Evolutionary conservation across 2,797 vertebrate genomes (phyloP).

Genomic region (Adelosebastes latens): DNA sequence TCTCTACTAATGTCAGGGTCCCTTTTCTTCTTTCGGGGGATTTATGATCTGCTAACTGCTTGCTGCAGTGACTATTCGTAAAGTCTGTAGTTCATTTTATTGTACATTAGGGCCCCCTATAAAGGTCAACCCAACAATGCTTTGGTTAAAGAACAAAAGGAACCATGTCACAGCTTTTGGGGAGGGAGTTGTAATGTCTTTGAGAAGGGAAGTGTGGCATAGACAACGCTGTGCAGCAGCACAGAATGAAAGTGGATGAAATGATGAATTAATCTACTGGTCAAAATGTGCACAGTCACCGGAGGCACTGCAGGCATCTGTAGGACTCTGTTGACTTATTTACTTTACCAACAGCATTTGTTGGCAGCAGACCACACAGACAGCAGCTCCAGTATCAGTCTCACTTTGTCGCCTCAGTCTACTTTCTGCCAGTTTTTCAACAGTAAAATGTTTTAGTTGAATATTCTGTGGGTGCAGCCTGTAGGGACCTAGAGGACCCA

Average conservation of each 20-base stretch:
- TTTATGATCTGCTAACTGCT: constrained; percentile 33
- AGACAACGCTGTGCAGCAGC: neutral
- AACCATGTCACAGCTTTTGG: neutral
- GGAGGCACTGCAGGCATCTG: neutral
- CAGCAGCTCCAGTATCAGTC: neutral
- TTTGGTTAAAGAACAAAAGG: constrained; percentile 20
- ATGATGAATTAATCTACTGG: neutral
- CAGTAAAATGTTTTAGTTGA: neutral
- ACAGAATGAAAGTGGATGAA: neutral
- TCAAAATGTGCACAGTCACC: constrained; percentile 9
- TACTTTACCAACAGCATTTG: constrained; percentile 9
- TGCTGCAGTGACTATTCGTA: neutral
- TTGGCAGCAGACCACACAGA: neutral
- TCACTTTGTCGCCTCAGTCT: no score
- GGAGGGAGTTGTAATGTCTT: neutral
- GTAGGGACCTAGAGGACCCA: neutral
- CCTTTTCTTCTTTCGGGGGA: constrained; percentile 8
- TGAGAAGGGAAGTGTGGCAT: neutral
- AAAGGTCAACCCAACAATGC: constrained; percentile 6
- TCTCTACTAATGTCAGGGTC: neutral
- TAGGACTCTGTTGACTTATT: constrained; percentile 25
- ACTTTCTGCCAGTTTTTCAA: neutral
- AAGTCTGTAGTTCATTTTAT: constrained; percentile 13
- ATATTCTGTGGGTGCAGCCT: neutral
- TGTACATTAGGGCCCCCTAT: neutral